phyloP scores from a whole-genome alignment of 2,797 vertebrate species.

The Sebastolobus altivelis region DNA sequence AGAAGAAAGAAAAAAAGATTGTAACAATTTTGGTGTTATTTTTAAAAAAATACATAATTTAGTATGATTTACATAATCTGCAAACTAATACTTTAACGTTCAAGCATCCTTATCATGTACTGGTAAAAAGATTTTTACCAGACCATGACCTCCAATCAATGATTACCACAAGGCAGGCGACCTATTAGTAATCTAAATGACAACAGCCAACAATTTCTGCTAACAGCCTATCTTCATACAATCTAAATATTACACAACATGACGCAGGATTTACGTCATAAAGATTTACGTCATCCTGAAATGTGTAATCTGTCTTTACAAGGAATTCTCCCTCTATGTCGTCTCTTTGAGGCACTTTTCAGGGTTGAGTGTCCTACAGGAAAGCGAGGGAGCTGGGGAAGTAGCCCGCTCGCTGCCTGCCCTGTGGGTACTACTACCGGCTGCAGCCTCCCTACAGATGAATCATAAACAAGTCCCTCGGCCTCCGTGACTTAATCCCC shows the following conservation, averaged over 20 bases:
- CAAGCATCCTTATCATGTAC: not conserved
- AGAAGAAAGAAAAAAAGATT: not conserved
- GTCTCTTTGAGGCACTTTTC: slow-evolving; percentile 26
- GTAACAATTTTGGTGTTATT: not conserved
- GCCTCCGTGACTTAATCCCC: slow-evolving; percentile 81
- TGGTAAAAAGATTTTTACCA: not conserved
- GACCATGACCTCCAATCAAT: not conserved
- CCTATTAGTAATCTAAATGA: not conserved
- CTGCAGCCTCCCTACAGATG: slow-evolving; percentile 70
- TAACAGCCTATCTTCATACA: slow-evolving; percentile 1
- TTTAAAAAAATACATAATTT: not conserved
- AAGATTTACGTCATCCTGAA: slow-evolving; percentile 24
- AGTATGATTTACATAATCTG: not conserved
- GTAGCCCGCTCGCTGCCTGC: slow-evolving; percentile 62
- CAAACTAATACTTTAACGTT: not conserved
- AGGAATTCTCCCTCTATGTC: slow-evolving; percentile 19
- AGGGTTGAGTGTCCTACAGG: slow-evolving; percentile 37
- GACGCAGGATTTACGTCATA: slow-evolving; percentile 35
- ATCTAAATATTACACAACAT: not conserved
- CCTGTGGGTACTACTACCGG: slow-evolving; percentile 66
- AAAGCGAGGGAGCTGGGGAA: slow-evolving; percentile 46
- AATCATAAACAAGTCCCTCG: slow-evolving; percentile 79
- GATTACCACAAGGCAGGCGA: not conserved
- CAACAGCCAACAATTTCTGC: not conserved
- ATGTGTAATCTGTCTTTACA: slow-evolving; percentile 30